These are phyloP conservation scores for Tethea ocularis DNA, from an alignment of 2,888 invertebrate species.

Conservation along the genomic window DNA sequence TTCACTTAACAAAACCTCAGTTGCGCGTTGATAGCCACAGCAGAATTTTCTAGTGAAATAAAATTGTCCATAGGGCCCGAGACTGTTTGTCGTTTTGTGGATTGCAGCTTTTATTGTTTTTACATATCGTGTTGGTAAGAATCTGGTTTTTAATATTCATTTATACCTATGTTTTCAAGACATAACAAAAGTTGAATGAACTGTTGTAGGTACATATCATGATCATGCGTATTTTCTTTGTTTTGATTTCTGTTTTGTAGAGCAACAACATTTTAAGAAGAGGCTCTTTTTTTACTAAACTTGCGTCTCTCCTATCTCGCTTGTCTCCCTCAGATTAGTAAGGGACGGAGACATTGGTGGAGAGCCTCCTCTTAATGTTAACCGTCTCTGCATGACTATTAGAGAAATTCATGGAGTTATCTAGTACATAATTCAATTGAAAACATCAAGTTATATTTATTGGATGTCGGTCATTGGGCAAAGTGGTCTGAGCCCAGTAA, in stretches of 20 bases:
- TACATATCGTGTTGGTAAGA: not conserved
- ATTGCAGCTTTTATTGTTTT: not conserved
- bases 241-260: too few species aligned
- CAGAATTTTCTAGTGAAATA: conserved; percentile 21
- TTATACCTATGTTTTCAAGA: too few species aligned
- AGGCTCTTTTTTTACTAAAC: too few species aligned
- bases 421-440: conserved; percentile 4
- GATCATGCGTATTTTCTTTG: too few species aligned
- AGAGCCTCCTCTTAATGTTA: too few species aligned
- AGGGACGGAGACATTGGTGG: too few species aligned
- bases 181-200: too few species aligned
- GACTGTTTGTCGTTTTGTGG: not conserved
- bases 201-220: too few species aligned
- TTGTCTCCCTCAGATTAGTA: too few species aligned
- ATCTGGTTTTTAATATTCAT: too few species aligned
- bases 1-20: conserved; percentile 35
- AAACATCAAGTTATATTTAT: conserved; percentile 27
- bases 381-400: not conserved
- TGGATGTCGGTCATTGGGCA: conserved; percentile 16
- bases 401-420: not conserved
- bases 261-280: too few species aligned
- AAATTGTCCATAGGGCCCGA: not conserved
- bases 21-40: conserved; percentile 33
- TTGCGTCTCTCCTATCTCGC: too few species aligned
- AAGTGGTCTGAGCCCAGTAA: conserved; percentile 30